Evolutionary conservation across 2,888 invertebrate genomes (phyloP), one percentile per base, ranked within the genome.

Genomic region (Azorinus chamasolen): DNA sequence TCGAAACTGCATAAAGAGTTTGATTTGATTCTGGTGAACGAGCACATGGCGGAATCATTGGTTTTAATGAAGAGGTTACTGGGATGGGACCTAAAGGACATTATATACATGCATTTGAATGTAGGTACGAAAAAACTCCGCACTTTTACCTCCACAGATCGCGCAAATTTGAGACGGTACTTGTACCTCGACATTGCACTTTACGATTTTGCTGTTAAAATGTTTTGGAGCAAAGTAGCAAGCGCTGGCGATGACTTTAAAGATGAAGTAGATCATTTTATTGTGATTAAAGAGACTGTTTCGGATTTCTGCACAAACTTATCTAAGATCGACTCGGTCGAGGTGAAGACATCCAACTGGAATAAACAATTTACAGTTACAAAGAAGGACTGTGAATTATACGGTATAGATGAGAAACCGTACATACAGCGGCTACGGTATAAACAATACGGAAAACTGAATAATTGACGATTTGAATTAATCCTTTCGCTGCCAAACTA

Each of bases 21-120:
- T 69, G 58, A 81, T 39, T 63, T 88, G 12, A 79, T 88, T 2
- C 61, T 88, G 16, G 76, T 88, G 12, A 82, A 73, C 10, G 87
- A 87, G 53, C 72, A 76, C 39, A 85, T 86, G 74, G 83, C 85
- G 39, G 86, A 87, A 70, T 86, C 85, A 1, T 5, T 88, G 4
- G 74, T 88, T n/a, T 65, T 85, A 0, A 64, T 88, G 62, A 84
- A 75, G 53, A 65, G 88, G 22, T 25, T 77, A 1, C 39, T 87
- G 1, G 61, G 73, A 1, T 88, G 88, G 88, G 20, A 61, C 0
- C 51, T 80, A 1, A 62, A 79, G 46, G 88, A 88, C 37, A 68
- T 88, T 8, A 12, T 88, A 3, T 86, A 82, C 50, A 48, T 73
- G 18, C 62, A 57, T 16, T 50, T 61, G 32, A 24, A 53, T 1